Evolutionary conservation across 2,888 invertebrate species (phyloP).

Genomic region (Reticulitermes lucifugus): DNA sequence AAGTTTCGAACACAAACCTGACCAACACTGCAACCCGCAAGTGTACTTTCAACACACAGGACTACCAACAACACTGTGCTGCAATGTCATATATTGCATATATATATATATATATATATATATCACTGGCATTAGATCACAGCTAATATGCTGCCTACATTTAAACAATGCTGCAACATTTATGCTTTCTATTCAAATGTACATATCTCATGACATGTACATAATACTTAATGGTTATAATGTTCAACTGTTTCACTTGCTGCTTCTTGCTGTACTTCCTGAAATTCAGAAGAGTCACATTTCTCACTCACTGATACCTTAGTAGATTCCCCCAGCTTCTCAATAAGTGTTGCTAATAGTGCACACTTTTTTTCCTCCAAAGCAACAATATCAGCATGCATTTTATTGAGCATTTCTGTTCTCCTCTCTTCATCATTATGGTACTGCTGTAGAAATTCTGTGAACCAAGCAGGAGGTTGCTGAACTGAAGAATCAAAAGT

Average conservation of each 20-base stretch:
- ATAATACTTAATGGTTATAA: neutral
- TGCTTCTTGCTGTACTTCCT: neutral
- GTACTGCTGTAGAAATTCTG: slow-evolving; percentile 51
- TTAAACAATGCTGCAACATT: no score
- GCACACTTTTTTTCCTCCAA: slow-evolving; percentile 48
- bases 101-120: no score
- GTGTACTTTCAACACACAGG: no score
- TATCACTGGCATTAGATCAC: no score
- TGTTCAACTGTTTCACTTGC: neutral
- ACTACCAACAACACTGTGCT: no score
- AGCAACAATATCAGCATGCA: slow-evolving; percentile 46
- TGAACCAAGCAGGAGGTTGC: slow-evolving; percentile 51
- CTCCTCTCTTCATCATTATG: slow-evolving; percentile 49
- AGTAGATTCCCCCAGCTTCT: slow-evolving; percentile 38
- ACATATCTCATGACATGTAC: neutral
- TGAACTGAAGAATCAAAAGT: slow-evolving; percentile 28
- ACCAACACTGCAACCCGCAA: no score
- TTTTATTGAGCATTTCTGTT: slow-evolving; percentile 48
- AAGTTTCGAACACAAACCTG: no score
- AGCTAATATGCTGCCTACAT: no score
- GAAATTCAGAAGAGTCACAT: neutral
- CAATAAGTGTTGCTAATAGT: slow-evolving; percentile 43
- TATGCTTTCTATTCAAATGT: neutral
- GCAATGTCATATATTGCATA: no score
- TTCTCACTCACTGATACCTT: neutral